Conservation (phyloP, 2,888 invertebrate genomes). For the Amphimallon solstitiale region DNA sequence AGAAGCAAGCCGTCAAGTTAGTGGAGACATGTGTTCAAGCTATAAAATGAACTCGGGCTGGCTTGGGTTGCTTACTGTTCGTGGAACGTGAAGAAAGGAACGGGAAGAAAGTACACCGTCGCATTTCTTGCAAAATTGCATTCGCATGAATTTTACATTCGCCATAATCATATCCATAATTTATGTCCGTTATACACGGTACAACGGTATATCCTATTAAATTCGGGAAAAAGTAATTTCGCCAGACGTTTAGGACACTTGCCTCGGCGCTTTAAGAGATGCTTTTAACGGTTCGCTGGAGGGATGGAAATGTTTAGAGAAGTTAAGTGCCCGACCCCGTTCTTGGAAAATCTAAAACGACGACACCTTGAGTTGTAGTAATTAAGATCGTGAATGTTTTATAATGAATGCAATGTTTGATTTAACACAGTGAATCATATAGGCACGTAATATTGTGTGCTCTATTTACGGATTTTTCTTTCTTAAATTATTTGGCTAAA, state of each 20-base stretch:
- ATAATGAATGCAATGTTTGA: constrained; percentile 7
- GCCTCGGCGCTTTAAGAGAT: constrained; percentile 9
- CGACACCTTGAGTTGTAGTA: constrained; percentile 3
- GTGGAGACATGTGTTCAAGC: constrained; percentile 49
- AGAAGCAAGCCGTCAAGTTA: constrained; percentile 23
- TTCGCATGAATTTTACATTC: constrained; percentile 54
- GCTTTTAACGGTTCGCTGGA: constrained; percentile 22
- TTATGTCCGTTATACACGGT: constrained; percentile 42
- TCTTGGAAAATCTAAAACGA: constrained; percentile 4
- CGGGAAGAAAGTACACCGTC: constrained; percentile 37
- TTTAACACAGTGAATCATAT: too few species aligned
- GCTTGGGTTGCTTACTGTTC: constrained; percentile 12
- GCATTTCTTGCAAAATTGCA: constrained; percentile 50
- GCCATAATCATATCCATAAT: constrained; percentile 51
- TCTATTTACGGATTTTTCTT: too few species aligned
- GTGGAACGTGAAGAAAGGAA: background rate
- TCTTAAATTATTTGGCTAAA: too few species aligned
- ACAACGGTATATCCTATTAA: constrained; percentile 38
- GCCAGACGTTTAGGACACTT: constrained; percentile 35
- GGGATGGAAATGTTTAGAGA: background rate
- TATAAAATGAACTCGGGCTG: constrained; percentile 46
- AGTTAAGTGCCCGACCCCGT: background rate
- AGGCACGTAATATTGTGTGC: too few species aligned
- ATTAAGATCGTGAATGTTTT: constrained; percentile 24
- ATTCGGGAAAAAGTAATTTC: constrained; percentile 40